Percentiles rank a stretch among this genome's conserved stretches.
These are phyloP conservation scores for Macrosiphum euphorbiae DNA, from an alignment of 2,888 invertebrate species.

Conservation along the genomic window DNA sequence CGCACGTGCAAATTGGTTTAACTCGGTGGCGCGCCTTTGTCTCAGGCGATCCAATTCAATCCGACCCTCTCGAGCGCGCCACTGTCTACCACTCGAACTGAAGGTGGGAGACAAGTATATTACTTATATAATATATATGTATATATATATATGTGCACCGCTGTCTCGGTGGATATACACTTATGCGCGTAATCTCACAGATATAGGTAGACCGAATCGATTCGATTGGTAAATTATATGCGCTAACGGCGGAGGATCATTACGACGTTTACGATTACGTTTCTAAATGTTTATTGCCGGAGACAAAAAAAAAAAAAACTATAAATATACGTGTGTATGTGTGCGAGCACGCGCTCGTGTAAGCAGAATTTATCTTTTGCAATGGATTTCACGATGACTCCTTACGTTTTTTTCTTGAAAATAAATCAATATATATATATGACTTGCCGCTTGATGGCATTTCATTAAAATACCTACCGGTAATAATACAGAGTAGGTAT, in stretches of 20 bases:
- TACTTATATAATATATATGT: not conserved
- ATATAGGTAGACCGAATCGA: conserved; percentile 12
- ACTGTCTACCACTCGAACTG: not conserved
- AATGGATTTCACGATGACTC: not conserved
- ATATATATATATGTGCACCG: not conserved
- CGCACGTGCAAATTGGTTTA: conserved; percentile 63
- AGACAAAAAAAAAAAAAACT: not conserved
- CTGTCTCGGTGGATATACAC: not conserved
- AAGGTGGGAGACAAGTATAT: not conserved
- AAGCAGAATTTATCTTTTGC: conserved; percentile 41
- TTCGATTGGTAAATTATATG: conserved; percentile 49
- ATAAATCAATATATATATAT: not conserved
- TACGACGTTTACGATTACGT: conserved; percentile 32
- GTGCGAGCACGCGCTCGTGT: not conserved
- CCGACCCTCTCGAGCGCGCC: conserved; percentile 12
- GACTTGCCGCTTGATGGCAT: not conserved
- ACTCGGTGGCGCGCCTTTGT: conserved; percentile 41
- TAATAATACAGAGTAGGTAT: not conserved
- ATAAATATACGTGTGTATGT: conserved; percentile 1
- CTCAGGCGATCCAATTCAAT: conserved; percentile 43
- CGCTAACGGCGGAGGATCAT: conserved; percentile 40
- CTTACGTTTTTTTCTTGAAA: not conserved
- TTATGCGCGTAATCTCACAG: conserved; percentile 14
- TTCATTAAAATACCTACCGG: not conserved
- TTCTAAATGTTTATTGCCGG: conserved; percentile 37